These are phyloP conservation scores for Xylocopa sonorina DNA, from an alignment of 1,140 invertebrate species.

Conservation along the genomic window DNA sequence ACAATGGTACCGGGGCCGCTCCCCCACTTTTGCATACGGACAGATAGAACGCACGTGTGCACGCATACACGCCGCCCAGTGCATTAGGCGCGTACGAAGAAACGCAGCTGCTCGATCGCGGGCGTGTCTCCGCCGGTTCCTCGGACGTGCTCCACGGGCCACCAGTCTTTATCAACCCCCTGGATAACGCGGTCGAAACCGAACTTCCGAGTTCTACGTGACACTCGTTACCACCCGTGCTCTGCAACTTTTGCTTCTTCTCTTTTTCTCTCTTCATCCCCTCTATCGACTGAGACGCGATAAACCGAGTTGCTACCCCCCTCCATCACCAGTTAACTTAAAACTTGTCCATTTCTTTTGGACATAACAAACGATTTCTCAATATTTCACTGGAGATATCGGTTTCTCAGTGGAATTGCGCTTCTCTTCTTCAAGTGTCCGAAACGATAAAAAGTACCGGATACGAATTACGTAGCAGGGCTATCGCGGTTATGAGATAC, in stretches of 20 bases:
- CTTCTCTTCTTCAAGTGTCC: background rate
- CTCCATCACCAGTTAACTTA: too few relatives aligned
- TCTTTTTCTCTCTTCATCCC: background rate
- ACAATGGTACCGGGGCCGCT: constrained; percentile 69
- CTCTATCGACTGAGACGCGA: constrained; percentile 1
- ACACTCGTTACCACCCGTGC: background rate
- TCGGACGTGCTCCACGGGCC: constrained; percentile 35
- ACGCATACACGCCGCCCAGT: constrained; percentile 38
- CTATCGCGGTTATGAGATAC: background rate
- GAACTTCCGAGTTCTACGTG: background rate
- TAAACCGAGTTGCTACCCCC: constrained; percentile 13
- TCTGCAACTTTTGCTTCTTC: background rate
- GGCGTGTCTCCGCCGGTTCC: constrained; percentile 28
- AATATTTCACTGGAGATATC: constrained; percentile 2
- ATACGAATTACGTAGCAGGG: background rate
- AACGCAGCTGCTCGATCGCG: constrained; percentile 71
- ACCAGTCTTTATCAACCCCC: constrained; percentile 6
- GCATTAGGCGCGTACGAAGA: constrained; percentile 45
- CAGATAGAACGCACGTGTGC: constrained; percentile 9
- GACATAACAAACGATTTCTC: constrained; percentile 5
- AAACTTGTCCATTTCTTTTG: background rate
- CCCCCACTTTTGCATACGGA: constrained; percentile 36
- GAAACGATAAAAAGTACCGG: background rate
- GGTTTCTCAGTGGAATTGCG: background rate
- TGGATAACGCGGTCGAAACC: constrained; percentile 7